Evolutionary conservation across 2,113 vertebrate species (phyloP).

Genomic region (Phaethon lepturus): DNA sequence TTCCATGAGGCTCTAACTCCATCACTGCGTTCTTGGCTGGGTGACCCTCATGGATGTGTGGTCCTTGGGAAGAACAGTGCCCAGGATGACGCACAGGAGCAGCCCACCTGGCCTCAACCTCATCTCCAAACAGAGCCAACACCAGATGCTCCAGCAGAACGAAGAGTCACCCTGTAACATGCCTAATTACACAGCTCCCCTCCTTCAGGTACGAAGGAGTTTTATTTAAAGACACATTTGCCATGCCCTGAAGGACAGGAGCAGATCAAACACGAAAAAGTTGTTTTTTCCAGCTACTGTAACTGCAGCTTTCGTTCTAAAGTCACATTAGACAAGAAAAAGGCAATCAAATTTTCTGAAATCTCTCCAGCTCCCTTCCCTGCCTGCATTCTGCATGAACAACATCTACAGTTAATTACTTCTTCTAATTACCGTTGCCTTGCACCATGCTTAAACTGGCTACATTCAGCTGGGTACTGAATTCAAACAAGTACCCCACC

Average conservation of each 20-base stretch:
- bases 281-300: background rate
- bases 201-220: background rate
- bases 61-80: background rate
- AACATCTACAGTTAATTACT: conserved; percentile 40
- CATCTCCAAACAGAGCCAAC: background rate
- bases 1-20: background rate
- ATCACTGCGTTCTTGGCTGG: background rate
- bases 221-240: background rate
- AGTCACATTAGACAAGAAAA: conserved; percentile 24
- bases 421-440: background rate
- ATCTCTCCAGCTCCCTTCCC: conserved; percentile 22
- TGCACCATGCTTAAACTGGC: background rate
- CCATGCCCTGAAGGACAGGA: conserved; percentile 23
- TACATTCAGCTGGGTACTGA: background rate
- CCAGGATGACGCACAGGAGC: background rate
- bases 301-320: background rate
- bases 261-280: conserved; percentile 5
- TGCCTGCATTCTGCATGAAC: background rate
- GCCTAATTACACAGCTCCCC: background rate
- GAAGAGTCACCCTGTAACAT: background rate
- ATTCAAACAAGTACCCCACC: background rate
- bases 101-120: background rate
- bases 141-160: background rate
- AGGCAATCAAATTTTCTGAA: conserved; percentile 30
- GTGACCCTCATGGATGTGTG: accelerated